Conservation (phyloP, 2,888 invertebrate genomes). For the Poecilobothrus nobilitatus region DNA sequence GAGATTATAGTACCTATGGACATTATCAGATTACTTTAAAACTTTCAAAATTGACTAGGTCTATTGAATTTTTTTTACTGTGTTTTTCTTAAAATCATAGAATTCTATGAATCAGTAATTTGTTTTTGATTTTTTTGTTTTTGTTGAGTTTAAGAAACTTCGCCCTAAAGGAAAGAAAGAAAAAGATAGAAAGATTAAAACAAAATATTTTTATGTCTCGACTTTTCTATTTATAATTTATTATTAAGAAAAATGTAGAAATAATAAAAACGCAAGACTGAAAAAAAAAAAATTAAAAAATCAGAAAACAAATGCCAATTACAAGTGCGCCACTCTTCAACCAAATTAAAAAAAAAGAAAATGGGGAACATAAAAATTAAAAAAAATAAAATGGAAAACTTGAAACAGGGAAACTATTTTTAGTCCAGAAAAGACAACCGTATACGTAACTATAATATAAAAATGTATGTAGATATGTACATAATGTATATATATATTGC, state of each 20-base stretch:
- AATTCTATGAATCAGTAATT: too few species aligned
- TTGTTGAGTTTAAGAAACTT: background rate
- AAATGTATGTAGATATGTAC: background rate
- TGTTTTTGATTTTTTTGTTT: background rate
- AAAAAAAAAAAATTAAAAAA: background rate
- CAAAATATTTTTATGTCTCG: background rate
- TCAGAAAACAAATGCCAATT: background rate
- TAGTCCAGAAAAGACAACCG: background rate
- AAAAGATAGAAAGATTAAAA: background rate
- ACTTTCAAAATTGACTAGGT: too few species aligned
- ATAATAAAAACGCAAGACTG: too few species aligned
- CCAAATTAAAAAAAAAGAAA: background rate
- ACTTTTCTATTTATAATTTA: constrained; percentile 1
- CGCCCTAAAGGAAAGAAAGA: background rate
- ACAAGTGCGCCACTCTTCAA: background rate
- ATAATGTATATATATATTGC: background rate
- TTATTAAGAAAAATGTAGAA: background rate
- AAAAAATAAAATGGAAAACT: background rate
- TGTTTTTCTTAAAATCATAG: too few species aligned
- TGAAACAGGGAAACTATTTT: background rate
- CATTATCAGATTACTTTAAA: too few species aligned
- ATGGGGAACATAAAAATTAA: too few species aligned
- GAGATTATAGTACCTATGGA: too few species aligned
- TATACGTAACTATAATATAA: background rate
- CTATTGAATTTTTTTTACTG: too few species aligned